Conservation (phyloP, 2,113 vertebrate species). For the Cebidichthys violaceus region DNA sequence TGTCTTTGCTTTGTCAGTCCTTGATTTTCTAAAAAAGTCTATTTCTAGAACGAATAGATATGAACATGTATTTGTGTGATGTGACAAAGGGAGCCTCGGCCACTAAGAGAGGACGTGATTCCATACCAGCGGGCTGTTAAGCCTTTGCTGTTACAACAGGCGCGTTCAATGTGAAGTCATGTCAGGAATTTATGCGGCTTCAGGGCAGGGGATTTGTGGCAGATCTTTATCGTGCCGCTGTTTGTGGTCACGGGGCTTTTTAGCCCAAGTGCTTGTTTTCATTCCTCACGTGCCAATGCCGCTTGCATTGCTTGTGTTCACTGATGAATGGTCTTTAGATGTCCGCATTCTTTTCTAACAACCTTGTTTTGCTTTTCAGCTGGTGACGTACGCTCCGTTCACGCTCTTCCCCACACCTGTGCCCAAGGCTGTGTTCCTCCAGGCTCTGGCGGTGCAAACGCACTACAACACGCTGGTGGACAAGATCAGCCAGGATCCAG, state of each 20-base stretch:
- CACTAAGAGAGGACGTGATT: background rate
- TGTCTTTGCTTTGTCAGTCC: too few species aligned
- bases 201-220: conserved; percentile 35
- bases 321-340: background rate
- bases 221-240: conserved; percentile 24
- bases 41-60: background rate
- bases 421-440: conserved; percentile 84
- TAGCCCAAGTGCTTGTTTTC: background rate
- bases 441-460: conserved; percentile 90
- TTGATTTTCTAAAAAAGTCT: background rate
- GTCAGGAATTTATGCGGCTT: conserved; percentile 56
- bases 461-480: conserved; percentile 94
- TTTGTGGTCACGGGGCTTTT: background rate
- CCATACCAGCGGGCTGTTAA: background rate
- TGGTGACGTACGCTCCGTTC: conserved; percentile 92
- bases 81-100: background rate
- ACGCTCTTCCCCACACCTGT: conserved; percentile 91
- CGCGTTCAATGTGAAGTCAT: conserved; percentile 39
- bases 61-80: background rate
- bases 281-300: conserved; percentile 5
- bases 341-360: conserved; percentile 14
- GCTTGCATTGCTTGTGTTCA: background rate
- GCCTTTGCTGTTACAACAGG: conserved; percentile 9
- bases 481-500: conserved; percentile 87
- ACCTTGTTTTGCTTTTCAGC: conserved; percentile 73